Evolutionary conservation across 2,113 vertebrate genomes (phyloP), one percentile per base, ranked within the genome.

Genomic region (Eptesicus fuscus): DNA sequence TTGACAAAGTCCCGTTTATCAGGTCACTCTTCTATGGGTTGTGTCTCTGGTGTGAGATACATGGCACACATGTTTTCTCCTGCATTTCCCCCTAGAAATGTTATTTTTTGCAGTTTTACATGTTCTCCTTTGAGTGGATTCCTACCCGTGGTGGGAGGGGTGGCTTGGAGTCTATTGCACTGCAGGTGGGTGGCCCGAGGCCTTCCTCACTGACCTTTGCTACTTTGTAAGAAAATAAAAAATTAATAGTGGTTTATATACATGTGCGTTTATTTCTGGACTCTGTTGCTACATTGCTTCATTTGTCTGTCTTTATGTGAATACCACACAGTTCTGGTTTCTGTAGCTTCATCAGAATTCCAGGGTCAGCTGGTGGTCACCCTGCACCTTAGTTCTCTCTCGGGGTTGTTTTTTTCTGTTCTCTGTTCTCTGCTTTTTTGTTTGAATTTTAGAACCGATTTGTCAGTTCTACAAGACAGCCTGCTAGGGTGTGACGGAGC

Each of bases 281-380:
- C 53, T 13, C 65, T 23, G 11, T 13, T 30, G 18, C 37, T 1
- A 13, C 79, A 0, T 4, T 18, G 69, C 1, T 2, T 30, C 1
- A 11, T 44, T 44, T 17, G 59, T 28, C 61, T 1, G 0, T n/a
- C 44, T 44, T n/a, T 4, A 28, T 1, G 16, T 20, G 13, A 14
- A 28, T 2, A 2, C 56, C 42, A 9, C n/a, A 18, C 69, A 5
- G 28, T 37, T 42, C 44, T 14, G 70, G 5, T 14, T 16, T 4
- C 70, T 16, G 44, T 44, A 22, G 53, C 17, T 74, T 32, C 47
- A 0, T 25, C 6, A 5, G 13, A 18, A 32, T 22, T 63, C n/a
- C 11, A 3, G 0, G 4, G 2, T 12, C 8, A 5, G 42, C 42
- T 8, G 7, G 20, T 7, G 17, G 2, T 25, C 73, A 0, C 9